These are phyloP conservation scores for Ginglymostoma cirratum DNA, from an alignment of 2,113 vertebrate genomes.

Conservation along the genomic window DNA sequence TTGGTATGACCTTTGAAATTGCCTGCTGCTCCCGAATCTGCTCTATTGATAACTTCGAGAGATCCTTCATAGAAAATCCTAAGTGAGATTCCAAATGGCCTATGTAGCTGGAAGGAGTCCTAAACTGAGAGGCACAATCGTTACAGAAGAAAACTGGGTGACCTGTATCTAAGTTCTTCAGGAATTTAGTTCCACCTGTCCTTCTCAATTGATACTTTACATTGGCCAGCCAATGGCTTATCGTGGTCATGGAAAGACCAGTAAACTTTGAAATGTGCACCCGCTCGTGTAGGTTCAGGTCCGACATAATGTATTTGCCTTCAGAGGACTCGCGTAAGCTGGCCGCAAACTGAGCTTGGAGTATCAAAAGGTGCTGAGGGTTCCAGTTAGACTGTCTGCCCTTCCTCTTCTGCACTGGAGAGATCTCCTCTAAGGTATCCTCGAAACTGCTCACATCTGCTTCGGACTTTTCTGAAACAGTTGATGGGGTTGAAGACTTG, in stretches of 20 bases:
- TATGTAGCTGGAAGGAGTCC: constrained; percentile 93
- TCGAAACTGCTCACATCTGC: constrained; percentile 86
- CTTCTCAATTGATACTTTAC: constrained; percentile 97
- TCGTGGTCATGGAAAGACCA: constrained; percentile 98
- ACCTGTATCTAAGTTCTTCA: constrained; percentile 95
- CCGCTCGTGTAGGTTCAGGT: constrained; percentile 92
- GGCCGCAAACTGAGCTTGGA: constrained; percentile 94
- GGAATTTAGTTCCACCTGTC: constrained; percentile 97
- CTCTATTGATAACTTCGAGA: constrained; percentile 91
- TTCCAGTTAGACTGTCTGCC: constrained; percentile 99
- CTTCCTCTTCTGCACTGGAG: constrained; percentile 89
- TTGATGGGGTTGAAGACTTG: constrained; percentile 90
- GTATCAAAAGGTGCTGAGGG: constrained; percentile 92
- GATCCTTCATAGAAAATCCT: constrained; percentile 96
- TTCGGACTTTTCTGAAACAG: constrained; percentile 88
- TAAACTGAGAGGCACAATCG: constrained; percentile 98
- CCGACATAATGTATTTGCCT: constrained; percentile 87
- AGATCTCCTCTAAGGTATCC: constrained; percentile 86
- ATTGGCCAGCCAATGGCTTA: constrained; percentile 99
- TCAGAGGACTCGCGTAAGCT: constrained; percentile 87
- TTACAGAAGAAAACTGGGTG: constrained; percentile 98
- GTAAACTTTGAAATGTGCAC: constrained; percentile 99
- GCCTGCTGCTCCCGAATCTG: constrained; percentile 88
- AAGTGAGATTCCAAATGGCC: constrained; percentile 94
- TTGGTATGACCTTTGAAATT: constrained; percentile 75